Base-by-base conservation (phyloP, 1,140 invertebrate species). In the Sipha flava region DNA sequence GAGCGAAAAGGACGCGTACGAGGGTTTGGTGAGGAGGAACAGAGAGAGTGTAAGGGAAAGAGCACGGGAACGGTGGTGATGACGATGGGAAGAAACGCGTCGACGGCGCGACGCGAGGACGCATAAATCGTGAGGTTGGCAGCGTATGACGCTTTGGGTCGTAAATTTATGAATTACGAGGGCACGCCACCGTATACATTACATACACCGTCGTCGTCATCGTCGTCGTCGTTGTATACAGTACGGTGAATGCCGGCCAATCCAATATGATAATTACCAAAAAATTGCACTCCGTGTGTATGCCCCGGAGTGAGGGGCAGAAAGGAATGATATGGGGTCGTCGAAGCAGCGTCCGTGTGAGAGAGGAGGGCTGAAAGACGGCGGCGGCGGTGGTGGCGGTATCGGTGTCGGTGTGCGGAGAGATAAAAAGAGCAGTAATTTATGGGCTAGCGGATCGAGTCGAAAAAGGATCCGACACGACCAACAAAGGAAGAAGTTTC, bases 91-190 rank as follows among this genome's bases (percentile, higher is more conserved):
- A 77, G 73, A 77, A 77, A 77, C 26, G 66, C 64, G 64, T 66
- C 37, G 62, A 21, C 62, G 66, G 26, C 16, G 43, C n/a, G 37
- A 21, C 64, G 64, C 64, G 64, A 21, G 64, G 21, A 66, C 64
- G 34, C 64, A 66, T 70, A 70, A 70, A 70, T 70, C 66, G 66
- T 43, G 66, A 29, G 66, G 66, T 70, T 47, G 66, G 66, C 66
- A 70, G 66, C 66, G 66, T 70, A 70, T 70, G 66, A 70, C 66
- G 66, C 66, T 70, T 26, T 26, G 66, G 66, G 40, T 70, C 66
- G 73, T 77, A 77, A 77, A 77, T 77, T 77, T 77, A 77, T 77
- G 73, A 77, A 77, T 77, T 77, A 77, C 73, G 73, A 77, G 73
- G 73, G 73, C 73, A 77, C 23, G 3, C 26, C 40, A 18, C 34